Percentiles rank a stretch among this genome's conserved stretches.
phyloP scores from a whole-genome alignment of 2,113 vertebrate genomes.

The Columba janthina region DNA sequence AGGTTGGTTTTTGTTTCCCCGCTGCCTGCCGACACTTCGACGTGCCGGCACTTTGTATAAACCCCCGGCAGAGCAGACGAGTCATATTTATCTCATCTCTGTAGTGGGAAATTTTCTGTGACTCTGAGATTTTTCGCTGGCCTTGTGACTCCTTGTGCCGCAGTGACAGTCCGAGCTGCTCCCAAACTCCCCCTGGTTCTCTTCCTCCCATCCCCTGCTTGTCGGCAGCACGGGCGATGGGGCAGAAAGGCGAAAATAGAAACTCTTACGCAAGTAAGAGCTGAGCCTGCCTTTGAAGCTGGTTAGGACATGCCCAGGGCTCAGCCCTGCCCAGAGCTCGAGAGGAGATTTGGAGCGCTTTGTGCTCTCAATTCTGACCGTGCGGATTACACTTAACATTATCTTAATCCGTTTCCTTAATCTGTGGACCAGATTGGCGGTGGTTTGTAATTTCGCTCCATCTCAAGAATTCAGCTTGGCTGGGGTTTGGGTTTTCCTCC shows the following conservation, averaged over 20 bases:
- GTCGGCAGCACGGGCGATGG: fast-evolving
- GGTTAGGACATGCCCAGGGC: not conserved
- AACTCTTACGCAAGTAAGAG: not conserved
- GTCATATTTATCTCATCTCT: not conserved
- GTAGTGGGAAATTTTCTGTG: not conserved
- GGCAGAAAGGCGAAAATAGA: slow-evolving; percentile 23
- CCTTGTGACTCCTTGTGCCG: not conserved
- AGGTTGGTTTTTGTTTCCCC: not conserved
- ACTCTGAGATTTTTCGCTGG: not conserved
- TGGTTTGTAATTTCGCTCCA: not conserved
- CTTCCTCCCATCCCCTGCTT: not conserved
- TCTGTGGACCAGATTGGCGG: not conserved
- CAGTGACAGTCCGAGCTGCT: not conserved
- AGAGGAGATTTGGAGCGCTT: slow-evolving; percentile 42
- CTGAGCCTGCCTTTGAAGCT: not conserved
- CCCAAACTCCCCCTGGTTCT: not conserved
- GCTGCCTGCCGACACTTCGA: not conserved
- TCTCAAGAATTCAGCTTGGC: not conserved
- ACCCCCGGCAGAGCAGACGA: not conserved
- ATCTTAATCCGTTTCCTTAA: slow-evolving; percentile 24
- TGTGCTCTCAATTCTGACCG: slow-evolving; percentile 4
- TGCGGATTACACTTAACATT: not conserved
- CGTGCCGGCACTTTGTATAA: not conserved
- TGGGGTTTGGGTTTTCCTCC: not conserved
- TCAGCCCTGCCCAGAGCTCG: not conserved